Percentiles rank a stretch among this genome's conserved stretches.
Evolutionary conservation across 2,888 invertebrate species (phyloP).

Genomic region (Pyralis farinalis): DNA sequence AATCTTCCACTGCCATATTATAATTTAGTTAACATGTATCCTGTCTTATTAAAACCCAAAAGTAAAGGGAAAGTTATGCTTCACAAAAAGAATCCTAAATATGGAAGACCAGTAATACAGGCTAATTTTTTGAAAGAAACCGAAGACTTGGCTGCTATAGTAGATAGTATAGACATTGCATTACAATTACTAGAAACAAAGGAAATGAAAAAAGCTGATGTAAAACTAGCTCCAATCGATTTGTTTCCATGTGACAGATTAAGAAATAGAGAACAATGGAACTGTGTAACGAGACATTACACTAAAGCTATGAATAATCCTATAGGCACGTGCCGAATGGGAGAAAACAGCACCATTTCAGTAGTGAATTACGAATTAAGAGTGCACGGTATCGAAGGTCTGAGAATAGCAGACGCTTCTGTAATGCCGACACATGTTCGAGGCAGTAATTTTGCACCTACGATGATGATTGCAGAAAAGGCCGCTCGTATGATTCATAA

Average conservation of each 20-base stretch:
- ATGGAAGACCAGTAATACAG: conserved; percentile 68
- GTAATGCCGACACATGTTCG: conserved; percentile 71
- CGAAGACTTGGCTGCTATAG: conserved; percentile 66
- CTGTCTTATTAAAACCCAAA: conserved; percentile 63
- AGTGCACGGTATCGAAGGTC: conserved; percentile 67
- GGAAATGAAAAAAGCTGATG: conserved; percentile 65
- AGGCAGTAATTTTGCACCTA: conserved; percentile 60
- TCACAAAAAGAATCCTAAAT: conserved; percentile 69
- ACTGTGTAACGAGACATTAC: conserved; percentile 71
- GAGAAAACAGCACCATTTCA: conserved; percentile 56
- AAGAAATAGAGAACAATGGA: conserved; percentile 70
- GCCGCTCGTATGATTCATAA: conserved; percentile 62
- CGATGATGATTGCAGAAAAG: conserved; percentile 75
- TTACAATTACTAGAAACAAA: conserved; percentile 68
- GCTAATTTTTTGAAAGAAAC: conserved; percentile 68
- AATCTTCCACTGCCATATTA: conserved; percentile 66
- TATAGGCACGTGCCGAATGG: conserved; percentile 73
- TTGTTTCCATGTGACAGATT: conserved; percentile 68
- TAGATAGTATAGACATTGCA: conserved; percentile 70
- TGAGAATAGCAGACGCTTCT: conserved; percentile 68
- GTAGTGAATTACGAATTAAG: conserved; percentile 64
- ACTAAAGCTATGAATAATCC: conserved; percentile 71
- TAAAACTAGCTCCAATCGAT: conserved; percentile 67
- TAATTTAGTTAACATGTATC: conserved; percentile 66
- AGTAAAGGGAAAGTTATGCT: conserved; percentile 66